Evolutionary conservation across 2,797 vertebrate species (phyloP), one percentile per base, ranked within the genome.

Genomic region (Pseudocheirus occidentalis): DNA sequence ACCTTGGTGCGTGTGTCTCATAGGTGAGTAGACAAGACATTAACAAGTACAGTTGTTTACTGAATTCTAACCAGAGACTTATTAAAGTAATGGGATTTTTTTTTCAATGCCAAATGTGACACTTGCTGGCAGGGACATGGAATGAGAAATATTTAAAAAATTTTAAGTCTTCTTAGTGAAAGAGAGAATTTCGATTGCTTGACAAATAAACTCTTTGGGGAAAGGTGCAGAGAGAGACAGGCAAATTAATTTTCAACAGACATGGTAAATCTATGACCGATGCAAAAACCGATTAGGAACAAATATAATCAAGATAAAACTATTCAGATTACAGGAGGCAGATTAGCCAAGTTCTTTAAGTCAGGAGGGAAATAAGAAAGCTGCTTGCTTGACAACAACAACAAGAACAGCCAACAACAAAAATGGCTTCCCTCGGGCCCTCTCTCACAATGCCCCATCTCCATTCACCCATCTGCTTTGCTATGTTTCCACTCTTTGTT

Each of bases 61-160:
- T 40, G 40, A 5, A 14, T 94, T 95, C 59, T 55, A 59, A 31
- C 91, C 90, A 91, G 57, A 92, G 53, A 91, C 29, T 28, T 73
- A 40, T 94, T 95, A 95, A 90, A 91, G 12, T 57, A 90, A 95
- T 90, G 87, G 95, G 57, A 46, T 50, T 62, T 95, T 93, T 50
- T 31, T 13, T 90, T n/a, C 27, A 13, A 59, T 91, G 54, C 66
- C 95, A 92, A 97, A 94, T 89, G 24, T 34, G 50, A 21, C 50
- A 92, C 90, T 81, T 59, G 62, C 57, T n/a, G 7, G 40, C 73
- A 81, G 27, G 90, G 31, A 34, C 90, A 53, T 14, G 59, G 87
- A 92, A 97, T 50, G 29, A 95, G 52, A 95, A 96, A 14, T 29
- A 1, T 53, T 92, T 27, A 91, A 66, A 94, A 96, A 95, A 95